Evolutionary conservation across 2,113 vertebrate genomes (phyloP).

Genomic region (Eulemur macaco): DNA sequence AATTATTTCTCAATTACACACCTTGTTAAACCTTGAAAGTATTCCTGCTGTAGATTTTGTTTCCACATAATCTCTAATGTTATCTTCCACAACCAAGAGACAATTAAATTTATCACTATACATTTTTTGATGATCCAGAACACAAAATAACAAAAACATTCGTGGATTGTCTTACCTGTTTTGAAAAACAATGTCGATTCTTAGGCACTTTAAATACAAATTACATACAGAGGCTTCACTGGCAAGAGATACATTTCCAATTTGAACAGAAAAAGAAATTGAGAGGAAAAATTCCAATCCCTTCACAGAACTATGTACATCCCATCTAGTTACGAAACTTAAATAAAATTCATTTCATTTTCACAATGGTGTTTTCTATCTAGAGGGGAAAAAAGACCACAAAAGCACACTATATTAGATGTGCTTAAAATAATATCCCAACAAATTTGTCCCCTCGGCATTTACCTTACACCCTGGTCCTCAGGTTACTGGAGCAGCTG

Average conservation of each 20-base stretch:
- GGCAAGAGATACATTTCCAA: not conserved
- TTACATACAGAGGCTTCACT: not conserved
- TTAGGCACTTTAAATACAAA: not conserved
- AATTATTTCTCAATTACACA: not conserved
- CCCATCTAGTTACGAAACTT: not conserved
- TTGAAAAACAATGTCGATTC: not conserved
- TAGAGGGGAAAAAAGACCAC: not conserved
- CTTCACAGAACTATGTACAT: not conserved
- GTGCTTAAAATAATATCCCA: not conserved
- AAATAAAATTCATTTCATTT: slow-evolving; percentile 17
- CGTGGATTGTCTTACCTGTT: not conserved
- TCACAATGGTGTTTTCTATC: not conserved
- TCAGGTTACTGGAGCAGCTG: not conserved
- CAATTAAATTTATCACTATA: slow-evolving; percentile 5
- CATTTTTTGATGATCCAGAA: not conserved
- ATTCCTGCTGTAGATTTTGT: not conserved
- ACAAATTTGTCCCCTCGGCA: not conserved
- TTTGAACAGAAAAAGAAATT: not conserved
- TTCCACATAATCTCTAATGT: not conserved
- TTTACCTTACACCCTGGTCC: not conserved
- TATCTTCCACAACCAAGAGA: not conserved
- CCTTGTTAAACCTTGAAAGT: not conserved
- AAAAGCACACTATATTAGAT: not conserved
- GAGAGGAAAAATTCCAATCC: not conserved
- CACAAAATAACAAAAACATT: not conserved